Evolutionary conservation across 2,888 invertebrate genomes (phyloP), one percentile per base, ranked within the genome.

Genomic region (Pogonocherus hispidulus): DNA sequence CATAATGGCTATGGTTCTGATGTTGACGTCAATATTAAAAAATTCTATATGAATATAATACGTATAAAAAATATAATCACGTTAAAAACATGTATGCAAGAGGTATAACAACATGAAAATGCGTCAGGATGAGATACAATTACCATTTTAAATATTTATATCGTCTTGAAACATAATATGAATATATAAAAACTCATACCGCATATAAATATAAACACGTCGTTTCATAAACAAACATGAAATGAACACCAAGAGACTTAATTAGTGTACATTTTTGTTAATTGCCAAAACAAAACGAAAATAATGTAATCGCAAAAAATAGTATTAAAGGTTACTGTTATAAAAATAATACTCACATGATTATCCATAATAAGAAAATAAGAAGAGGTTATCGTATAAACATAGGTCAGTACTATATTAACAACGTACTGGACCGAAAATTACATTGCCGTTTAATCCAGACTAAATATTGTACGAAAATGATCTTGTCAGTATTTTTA

Each of bases 381-480:
- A 41, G 3, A 41, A 37, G 19, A n/a, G 55, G 55, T 37, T 55
- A 55, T 55, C 55, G 18, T 32, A 9, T 11, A 2, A n/a, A 35
- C n/a, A 20, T 37, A 55, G 37, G 37, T 55, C 55, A 55, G 9
- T 18, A 37, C 19, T 55, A 55, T 55, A 55, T 37, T 55, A 37
- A 37, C n/a, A 6, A n/a, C 1, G 6, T 14, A n/a, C n/a, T 41
- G 14, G 14, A 2, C 5, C 14, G n/a, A n/a, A 41, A 41, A 41
- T 41, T 14, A 2, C 2, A 41, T 41, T 41, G 19, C 32, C 32
- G 8, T 23, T 8, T 22, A 2, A 41, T 3, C 16, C 5, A 41
- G 41, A n/a, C 16, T n/a, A 20, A 49, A 18, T 49, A 32, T 8
- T n/a, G 22, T 3, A 49, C 27, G 44, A 57, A 49, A 37, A 57